Evolutionary conservation across 1,140 invertebrate species (phyloP), one percentile per base, ranked within the genome.

Genomic region (Samia ricini): DNA sequence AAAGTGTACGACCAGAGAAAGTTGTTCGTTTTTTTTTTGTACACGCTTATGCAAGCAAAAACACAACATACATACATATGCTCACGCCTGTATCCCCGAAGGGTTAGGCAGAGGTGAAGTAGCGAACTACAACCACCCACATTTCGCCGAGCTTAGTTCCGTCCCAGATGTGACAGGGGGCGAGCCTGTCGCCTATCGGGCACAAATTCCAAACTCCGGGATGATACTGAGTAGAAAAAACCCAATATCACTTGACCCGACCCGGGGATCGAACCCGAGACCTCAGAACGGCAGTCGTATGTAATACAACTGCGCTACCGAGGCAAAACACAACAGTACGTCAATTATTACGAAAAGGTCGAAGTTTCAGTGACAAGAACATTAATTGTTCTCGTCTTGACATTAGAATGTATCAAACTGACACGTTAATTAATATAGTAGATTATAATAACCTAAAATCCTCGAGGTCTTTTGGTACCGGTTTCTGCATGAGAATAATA

Each of bases 1-100:
- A 82, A 82, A 82, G 79, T 81, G 69, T 71, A 71, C 60, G 62
- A 71, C 61, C 63, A 74, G 73, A 70, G 79, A 81, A 79, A 81
- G 79, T 78, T 4, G 64, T 62, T 63, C 1, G 5, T 68, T 21
- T 65, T 76, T 69, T 63, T 68, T 66, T 42, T 56, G 50, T 55
- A 55, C 54, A 21, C 23, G 56, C 51, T 52, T 52, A 18, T 57
- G 4, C n/a, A 2, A 12, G 51, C 51, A 52, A 55, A 56, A 57
- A n/a, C 42, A 15, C 54, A 52, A 56, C 56, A 18, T 33, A 33
- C 51, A 51, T 20, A 36, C 33, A 15, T 7, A 36, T 36, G 15
- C 15, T n/a, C n/a, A n/a, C n/a, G n/a, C n/a, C n/a, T n/a, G n/a
- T n/a, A n/a, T n/a, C n/a, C n/a, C n/a, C n/a, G n/a, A n/a, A n/a